Percentiles rank a stretch among this genome's conserved stretches.
Conservation (phyloP, 2,797 vertebrate species). For the Rhabdomys pumilio region DNA sequence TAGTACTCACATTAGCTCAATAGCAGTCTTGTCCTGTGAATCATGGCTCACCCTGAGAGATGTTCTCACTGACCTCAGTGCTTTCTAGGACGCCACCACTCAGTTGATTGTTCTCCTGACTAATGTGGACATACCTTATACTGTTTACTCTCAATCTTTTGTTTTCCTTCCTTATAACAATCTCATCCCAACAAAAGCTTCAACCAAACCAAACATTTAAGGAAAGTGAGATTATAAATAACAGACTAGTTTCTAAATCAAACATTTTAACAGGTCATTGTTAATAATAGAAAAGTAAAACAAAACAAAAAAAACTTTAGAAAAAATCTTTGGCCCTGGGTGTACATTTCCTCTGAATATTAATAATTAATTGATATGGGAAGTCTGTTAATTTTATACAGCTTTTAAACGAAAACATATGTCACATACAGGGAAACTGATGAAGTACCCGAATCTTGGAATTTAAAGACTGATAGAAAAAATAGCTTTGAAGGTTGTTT, state of each 20-base stretch:
- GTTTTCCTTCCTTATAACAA: conserved; percentile 9
- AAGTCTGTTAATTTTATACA: conserved; percentile 26
- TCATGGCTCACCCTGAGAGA: background rate
- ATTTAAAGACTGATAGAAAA: background rate
- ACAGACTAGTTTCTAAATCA: background rate
- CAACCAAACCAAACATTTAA: background rate
- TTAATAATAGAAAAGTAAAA: background rate
- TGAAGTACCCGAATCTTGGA: background rate
- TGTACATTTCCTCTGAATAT: conserved; percentile 29
- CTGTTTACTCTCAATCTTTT: background rate
- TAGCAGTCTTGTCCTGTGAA: background rate
- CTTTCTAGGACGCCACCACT: background rate
- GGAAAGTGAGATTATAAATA: background rate
- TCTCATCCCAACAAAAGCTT: conserved; percentile 26
- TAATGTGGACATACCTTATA: background rate
- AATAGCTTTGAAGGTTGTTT: background rate
- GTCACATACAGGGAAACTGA: background rate
- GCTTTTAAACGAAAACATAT: conserved; percentile 35
- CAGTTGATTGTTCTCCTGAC: background rate
- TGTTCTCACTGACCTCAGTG: background rate
- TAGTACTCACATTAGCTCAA: background rate
- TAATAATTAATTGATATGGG: conserved; percentile 41
- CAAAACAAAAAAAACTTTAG: background rate
- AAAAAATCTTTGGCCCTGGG: background rate
- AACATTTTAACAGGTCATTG: background rate